Base-by-base conservation (phyloP, 2,888 invertebrate species). In the Meloe dianella region DNA sequence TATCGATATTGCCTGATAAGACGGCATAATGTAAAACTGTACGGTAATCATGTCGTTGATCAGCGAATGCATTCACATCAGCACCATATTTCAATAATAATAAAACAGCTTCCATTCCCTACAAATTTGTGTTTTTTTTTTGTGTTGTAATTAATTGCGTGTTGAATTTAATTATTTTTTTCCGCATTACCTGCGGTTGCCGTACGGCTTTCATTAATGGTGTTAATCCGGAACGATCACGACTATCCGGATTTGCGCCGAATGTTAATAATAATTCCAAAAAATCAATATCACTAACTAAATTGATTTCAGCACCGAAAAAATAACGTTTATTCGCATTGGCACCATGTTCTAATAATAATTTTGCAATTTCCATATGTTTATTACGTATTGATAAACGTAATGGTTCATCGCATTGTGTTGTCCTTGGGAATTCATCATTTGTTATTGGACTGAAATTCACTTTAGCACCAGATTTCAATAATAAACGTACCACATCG, bases 151-250 rank as follows among this genome's bases (percentile, higher is more conserved):
- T n/a, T n/a, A n/a, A n/a, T n/a, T n/a, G n/a, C n/a, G n/a, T n/a
- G n/a, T n/a, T n/a, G n/a, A n/a, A n/a, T n/a, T n/a, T n/a, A n/a
- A n/a, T n/a, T n/a, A n/a, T n/a, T n/a, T n/a, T n/a, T n/a, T n/a
- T n/a, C n/a, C n/a, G n/a, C n/a, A n/a, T n/a, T n/a, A n/a, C n/a
- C n/a, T 92, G 82, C 20, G 82, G 90, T 78, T 92, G 89, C 60
- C 94, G 84, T 17, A 94, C 93, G 8, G 95, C 95, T 81, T 94
- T 94, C 96, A 97, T 97, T 24, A 97, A 85, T 0, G 96, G 95
- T 0, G 95, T 95, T 17, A 96, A 85, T 0, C 96, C 96, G 67
- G 94, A 91, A 38, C 97, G 86, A 79, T 95, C 95, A 63, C 93
- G 86, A 27, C 93, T 92, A 82, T 97, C 94, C 54, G 96, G 93